Evolutionary conservation across 2,797 vertebrate species (phyloP).

Genomic region (Halcyon smyrnensis): DNA sequence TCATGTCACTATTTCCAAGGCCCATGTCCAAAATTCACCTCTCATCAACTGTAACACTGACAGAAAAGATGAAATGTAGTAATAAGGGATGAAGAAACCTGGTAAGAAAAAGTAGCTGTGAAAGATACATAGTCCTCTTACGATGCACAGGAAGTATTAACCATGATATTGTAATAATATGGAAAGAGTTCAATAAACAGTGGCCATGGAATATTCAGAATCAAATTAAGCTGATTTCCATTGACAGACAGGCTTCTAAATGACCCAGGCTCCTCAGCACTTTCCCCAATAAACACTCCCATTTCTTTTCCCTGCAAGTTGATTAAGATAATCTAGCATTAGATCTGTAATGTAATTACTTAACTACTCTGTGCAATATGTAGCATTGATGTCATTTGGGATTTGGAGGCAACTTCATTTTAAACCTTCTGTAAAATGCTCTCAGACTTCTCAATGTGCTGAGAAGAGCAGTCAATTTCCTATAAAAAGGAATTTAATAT

Average conservation of each 20-base stretch:
- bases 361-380: not conserved
- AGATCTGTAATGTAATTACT: not conserved
- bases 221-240: not conserved
- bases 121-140: not conserved
- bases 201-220: not conserved
- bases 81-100: not conserved
- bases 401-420: conserved; percentile 14
- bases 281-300: not conserved
- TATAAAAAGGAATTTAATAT: not conserved
- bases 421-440: not conserved
- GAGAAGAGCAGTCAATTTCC: not conserved
- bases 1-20: not conserved
- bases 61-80: not conserved
- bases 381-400: not conserved
- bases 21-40: not conserved
- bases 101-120: not conserved
- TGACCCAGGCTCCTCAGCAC: not conserved
- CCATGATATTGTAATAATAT: not conserved
- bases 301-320: not conserved
- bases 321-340: not conserved
- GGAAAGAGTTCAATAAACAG: not conserved
- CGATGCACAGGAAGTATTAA: not conserved
- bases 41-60: not conserved
- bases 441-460: not conserved
- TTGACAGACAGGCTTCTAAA: not conserved